phyloP scores from a whole-genome alignment of 2,888 invertebrate genomes.

The Orchesella flavescens region DNA sequence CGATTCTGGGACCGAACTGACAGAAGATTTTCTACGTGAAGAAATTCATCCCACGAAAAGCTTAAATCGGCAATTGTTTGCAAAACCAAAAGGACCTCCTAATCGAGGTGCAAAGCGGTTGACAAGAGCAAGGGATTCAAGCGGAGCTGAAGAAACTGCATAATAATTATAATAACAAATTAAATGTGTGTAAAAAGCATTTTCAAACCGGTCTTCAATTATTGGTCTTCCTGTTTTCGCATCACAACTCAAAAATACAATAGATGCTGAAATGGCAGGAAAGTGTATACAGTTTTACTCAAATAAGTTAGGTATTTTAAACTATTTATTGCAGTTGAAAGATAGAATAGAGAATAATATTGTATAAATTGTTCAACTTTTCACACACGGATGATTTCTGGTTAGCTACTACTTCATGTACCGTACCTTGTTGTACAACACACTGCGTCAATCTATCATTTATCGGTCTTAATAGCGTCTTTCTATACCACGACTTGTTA shows the following conservation, averaged over 20 bases:
- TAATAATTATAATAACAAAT: neutral
- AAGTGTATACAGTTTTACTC: too few relatives aligned
- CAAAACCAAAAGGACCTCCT: conserved; percentile 96
- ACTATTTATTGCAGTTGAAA: too few relatives aligned
- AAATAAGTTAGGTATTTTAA: too few relatives aligned
- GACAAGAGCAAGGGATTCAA: conserved; percentile 78
- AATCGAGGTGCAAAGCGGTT: conserved; percentile 92
- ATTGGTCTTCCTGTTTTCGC: conserved; percentile 1
- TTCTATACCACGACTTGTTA: too few relatives aligned
- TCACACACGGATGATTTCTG: too few relatives aligned
- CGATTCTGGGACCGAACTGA: conserved; percentile 90
- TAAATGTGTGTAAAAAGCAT: neutral
- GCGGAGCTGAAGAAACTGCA: neutral
- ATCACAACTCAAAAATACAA: neutral
- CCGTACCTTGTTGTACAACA: too few relatives aligned
- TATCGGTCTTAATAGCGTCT: too few relatives aligned
- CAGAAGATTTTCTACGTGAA: conserved; percentile 91
- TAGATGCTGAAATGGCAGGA: too few relatives aligned
- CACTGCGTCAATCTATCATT: too few relatives aligned
- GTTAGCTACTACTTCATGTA: too few relatives aligned
- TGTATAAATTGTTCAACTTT: too few relatives aligned
- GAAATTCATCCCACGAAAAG: conserved; percentile 95
- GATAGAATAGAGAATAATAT: too few relatives aligned
- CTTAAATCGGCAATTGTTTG: conserved; percentile 91
- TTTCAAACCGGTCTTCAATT: neutral